A percentile compares a stretch with the other conserved stretches of the same genome.
phyloP scores from a whole-genome alignment of 1,140 invertebrate species.

The Drosophila grimshawi region DNA sequence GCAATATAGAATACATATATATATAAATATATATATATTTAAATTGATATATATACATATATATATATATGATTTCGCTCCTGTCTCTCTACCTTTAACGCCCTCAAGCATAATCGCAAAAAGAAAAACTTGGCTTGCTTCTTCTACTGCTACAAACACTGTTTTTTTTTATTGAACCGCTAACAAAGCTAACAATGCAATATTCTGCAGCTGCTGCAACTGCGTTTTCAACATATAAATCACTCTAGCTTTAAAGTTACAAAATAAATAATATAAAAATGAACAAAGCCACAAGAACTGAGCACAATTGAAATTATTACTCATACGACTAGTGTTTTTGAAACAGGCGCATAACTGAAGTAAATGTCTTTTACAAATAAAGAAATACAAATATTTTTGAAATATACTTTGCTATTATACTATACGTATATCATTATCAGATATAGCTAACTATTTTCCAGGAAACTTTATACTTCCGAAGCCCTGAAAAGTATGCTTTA shows the following conservation, averaged over 20 bases:
- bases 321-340: not conserved
- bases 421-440: not conserved
- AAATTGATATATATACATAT: too few relatives aligned
- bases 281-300: not conserved
- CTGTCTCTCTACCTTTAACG: slow-evolving; percentile 8
- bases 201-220: slow-evolving; percentile 27
- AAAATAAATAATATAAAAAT: slow-evolving; percentile 1
- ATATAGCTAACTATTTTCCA: not conserved
- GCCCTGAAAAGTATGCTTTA: not conserved
- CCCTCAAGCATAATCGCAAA: not conserved
- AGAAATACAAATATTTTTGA: not conserved
- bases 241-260: slow-evolving; percentile 7
- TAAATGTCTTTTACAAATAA: not conserved
- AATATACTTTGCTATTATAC: not conserved
- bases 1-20: not conserved
- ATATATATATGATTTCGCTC: not conserved
- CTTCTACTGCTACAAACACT: slow-evolving; percentile 20
- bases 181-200: slow-evolving; percentile 38
- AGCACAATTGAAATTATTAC: slow-evolving; percentile 7
- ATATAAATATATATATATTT: too few relatives aligned
- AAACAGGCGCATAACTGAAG: not conserved
- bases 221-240: slow-evolving; percentile 10
- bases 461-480: too few relatives aligned
- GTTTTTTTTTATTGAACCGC: too few relatives aligned
- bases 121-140: slow-evolving; percentile 47